Base-by-base conservation (phyloP, 2,113 vertebrate species). In the Girardinichthys multiradiatus region DNA sequence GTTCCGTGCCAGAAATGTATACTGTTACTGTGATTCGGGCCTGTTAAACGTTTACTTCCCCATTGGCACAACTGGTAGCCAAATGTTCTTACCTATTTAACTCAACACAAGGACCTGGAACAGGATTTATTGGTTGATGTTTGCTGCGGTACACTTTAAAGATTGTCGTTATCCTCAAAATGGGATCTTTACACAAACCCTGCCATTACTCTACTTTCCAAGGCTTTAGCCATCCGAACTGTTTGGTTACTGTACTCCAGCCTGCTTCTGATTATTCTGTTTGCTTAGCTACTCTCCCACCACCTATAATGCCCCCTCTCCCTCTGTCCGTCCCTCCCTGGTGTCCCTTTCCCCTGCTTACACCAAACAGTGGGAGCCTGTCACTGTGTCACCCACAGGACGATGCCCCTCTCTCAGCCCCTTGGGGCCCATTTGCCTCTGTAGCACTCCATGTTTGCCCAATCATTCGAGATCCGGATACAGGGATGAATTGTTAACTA, bases 381-480 rank as follows among this genome's bases (percentile, higher is more conserved):
- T 89, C 90, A 90, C 82, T 21, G 27, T 82, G 86, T 90, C 86
- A 86, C 85, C 76, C 78, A 54, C 48, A 42, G 86, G 86, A 81
- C 74, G 83, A 89, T 83, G 87, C 88, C 88, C 88, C 87, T 90
- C 84, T 89, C 87, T 90, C 81, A 85, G 86, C 80, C 86, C 79
- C 88, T 86, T 5, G 60, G 82, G 81, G 88, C 79, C 89, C 88
- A 86, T 90, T 92, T 92, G 90, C 92, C 90, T 90, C 82, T 4
- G 64, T 78, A 68, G 77, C 72, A 83, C 83, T 90, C 82, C 59
- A 64, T 93, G 90, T 93, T 93, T 93, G 90, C 88, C 86, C 89
- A 92, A 88, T 92, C 91, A 84, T 92, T 91, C 82, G 87, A 86
- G 87, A 92, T 90, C 91, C 90, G 91, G 90, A 94, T 93, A 82